phyloP scores from a whole-genome alignment of 2,888 invertebrate species.

The Cyclophora punctaria region DNA sequence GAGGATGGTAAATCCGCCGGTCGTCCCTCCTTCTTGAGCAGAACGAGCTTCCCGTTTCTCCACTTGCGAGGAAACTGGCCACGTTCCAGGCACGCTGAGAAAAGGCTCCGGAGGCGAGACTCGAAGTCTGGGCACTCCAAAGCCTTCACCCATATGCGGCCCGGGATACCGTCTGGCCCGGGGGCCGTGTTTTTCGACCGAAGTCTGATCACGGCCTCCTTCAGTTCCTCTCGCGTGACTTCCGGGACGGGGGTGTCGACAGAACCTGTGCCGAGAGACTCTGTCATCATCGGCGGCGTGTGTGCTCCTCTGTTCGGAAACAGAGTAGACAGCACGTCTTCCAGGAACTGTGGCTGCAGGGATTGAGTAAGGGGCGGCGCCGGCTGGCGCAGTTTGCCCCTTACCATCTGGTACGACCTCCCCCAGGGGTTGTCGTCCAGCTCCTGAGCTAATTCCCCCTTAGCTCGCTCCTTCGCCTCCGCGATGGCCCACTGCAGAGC shows the following conservation, averaged over 20 bases:
- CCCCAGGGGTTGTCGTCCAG: slow-evolving; percentile 3
- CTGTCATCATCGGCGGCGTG: background rate
- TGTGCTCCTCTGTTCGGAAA: slow-evolving; percentile 2
- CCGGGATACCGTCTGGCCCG: slow-evolving; percentile 1
- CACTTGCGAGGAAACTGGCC: background rate
- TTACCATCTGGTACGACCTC: background rate
- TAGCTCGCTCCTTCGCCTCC: background rate
- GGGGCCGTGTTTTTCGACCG: background rate
- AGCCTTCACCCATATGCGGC: background rate
- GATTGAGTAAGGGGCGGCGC: slow-evolving; percentile 3
- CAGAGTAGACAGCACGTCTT: slow-evolving; percentile 1
- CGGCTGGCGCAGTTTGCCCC: slow-evolving; percentile 2
- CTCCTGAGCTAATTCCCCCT: slow-evolving; percentile 1
- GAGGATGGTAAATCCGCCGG: background rate
- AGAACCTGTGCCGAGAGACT: too few species aligned
- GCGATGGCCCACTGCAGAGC: background rate
- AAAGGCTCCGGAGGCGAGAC: background rate
- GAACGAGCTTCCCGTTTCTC: background rate
- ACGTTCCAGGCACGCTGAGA: background rate
- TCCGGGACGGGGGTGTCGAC: background rate
- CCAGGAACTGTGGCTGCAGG: slow-evolving; percentile 2
- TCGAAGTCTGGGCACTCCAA: background rate
- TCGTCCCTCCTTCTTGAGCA: background rate
- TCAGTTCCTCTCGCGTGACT: background rate
- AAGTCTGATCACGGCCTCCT: background rate